Conservation (phyloP, 2,888 invertebrate species). For the Noctua pronuba region DNA sequence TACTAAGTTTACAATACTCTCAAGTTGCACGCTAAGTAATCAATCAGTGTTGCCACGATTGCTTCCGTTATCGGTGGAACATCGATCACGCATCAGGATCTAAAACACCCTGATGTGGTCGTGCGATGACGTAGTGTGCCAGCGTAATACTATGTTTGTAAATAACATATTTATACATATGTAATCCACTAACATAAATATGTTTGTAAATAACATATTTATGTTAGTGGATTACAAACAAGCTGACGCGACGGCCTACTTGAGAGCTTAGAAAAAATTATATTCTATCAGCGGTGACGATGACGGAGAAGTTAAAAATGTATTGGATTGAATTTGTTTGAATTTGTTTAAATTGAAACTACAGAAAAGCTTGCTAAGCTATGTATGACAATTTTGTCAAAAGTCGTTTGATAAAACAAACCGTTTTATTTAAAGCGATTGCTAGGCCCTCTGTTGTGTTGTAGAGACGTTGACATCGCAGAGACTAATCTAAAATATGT, state of each 20-base stretch:
- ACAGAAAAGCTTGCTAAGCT: not conserved
- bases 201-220: not conserved
- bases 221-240: not conserved
- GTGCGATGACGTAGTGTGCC: slow-evolving; percentile 27
- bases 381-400: not conserved
- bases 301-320: not conserved
- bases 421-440: not conserved
- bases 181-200: too few relatives aligned
- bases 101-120: slow-evolving; percentile 15
- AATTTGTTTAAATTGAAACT: too few relatives aligned
- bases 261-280: not conserved
- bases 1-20: not conserved
- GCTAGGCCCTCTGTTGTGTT: not conserved
- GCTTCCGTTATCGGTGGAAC: slow-evolving; percentile 27
- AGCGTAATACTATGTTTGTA: not conserved
- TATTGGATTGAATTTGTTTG: not conserved
- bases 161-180: not conserved
- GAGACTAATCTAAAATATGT: too few relatives aligned
- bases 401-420: not conserved
- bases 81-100: slow-evolving; percentile 51
- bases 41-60: slow-evolving; percentile 28
- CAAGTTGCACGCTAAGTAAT: slow-evolving; percentile 2
- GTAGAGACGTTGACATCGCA: not conserved
- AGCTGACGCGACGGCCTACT: not conserved
- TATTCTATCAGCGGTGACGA: not conserved